A percentile compares a stretch with the other conserved stretches of the same genome.
Conservation (phyloP, 2,113 vertebrate genomes). For the Aix galericulata region DNA sequence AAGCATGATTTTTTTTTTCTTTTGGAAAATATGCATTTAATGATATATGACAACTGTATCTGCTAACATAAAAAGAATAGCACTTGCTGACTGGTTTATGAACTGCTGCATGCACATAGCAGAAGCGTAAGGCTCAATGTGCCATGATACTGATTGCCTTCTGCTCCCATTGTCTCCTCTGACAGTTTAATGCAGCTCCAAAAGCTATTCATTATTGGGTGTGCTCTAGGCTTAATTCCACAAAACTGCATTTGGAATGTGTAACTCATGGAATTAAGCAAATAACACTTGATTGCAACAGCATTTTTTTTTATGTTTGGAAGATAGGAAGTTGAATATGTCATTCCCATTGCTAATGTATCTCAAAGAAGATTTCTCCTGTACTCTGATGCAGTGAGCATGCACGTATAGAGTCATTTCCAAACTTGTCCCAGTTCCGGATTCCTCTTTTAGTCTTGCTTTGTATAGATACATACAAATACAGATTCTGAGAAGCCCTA, state of each 20-base stretch:
- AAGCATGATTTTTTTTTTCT: not conserved
- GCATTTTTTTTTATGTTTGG: not conserved
- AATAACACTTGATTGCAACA: not conserved
- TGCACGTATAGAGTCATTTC: not conserved
- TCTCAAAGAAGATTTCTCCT: not conserved
- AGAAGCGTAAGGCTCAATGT: not conserved
- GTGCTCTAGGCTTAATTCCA: not conserved
- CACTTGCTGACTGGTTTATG: not conserved
- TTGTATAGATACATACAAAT: not conserved
- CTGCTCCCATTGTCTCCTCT: not conserved
- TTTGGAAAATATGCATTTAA: not conserved
- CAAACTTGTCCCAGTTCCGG: not conserved
- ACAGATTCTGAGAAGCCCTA: not conserved
- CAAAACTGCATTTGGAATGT: not conserved
- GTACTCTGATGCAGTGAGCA: not conserved
- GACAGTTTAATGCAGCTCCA: not conserved
- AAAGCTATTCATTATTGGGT: not conserved
- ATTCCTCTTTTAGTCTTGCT: not conserved
- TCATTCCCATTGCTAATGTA: not conserved
- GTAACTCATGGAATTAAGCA: not conserved
- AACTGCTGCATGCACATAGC: fast-evolving
- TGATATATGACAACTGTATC: not conserved
- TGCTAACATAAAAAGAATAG: not conserved
- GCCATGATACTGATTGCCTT: not conserved
- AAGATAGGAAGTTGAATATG: not conserved